These are phyloP conservation scores for Bimastos eiseni DNA, from an alignment of 2,888 invertebrate genomes.

Conservation along the genomic window DNA sequence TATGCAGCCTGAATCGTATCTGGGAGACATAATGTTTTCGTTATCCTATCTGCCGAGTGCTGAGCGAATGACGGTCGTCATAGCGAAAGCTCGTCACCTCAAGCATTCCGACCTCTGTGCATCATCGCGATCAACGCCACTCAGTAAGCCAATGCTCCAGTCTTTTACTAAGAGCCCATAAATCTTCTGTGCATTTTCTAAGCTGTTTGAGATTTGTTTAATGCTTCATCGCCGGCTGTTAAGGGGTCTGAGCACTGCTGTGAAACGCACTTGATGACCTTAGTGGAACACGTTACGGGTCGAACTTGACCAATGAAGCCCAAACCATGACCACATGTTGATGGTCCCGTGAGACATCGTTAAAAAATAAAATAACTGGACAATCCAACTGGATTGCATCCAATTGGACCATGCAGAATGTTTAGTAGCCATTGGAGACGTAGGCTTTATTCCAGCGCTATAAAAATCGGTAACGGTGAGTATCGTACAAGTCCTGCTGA, in stretches of 20 bases:
- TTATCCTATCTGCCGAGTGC: conserved; percentile 86
- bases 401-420: not conserved
- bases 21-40: conserved; percentile 75
- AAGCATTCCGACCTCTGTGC: conserved; percentile 25
- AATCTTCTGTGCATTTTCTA: not conserved
- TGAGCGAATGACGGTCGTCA: conserved; percentile 79
- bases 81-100: conserved; percentile 82
- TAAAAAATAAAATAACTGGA: not conserved
- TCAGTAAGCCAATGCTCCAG: not conserved
- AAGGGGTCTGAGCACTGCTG: not conserved
- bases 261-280: not conserved
- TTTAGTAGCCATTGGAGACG: not conserved
- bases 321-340: not conserved
- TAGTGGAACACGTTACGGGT: not conserved
- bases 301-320: not conserved
- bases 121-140: not conserved
- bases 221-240: not conserved
- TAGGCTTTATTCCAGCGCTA: not conserved
- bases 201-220: not conserved
- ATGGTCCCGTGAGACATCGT: not conserved
- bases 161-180: not conserved
- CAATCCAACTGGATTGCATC: not conserved
- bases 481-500: no score
- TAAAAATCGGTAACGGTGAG: not conserved
- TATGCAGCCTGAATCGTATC: conserved; percentile 46